Base-by-base conservation (phyloP, 2,797 vertebrate species). In the Labroides dimidiatus region DNA sequence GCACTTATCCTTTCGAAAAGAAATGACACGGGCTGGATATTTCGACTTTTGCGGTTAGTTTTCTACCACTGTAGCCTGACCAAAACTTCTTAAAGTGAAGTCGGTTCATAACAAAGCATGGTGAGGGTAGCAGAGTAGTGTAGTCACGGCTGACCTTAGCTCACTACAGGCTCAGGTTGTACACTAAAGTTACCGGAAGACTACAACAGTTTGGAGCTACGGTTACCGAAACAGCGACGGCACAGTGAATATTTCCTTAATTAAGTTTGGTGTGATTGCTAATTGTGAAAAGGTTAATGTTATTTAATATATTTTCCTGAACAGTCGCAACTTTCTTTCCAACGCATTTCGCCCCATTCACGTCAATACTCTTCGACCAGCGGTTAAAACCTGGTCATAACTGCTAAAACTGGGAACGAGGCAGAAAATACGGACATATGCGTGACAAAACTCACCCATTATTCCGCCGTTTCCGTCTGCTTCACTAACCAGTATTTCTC, bases 391-490 rank as follows among this genome's bases (percentile, higher is more conserved):
- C 41, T 1, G 2, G 49, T n/a, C n/a, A 55, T 33, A 33, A 33
- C 30, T 33, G 30, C 4, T 33, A 6, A 33, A 33, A 6, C n/a
- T 33, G 30, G 4, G 8, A 33, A 33, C 10, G 9, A 39, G 8
- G 12, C 54, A 20, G 4, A 30, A 1, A 24, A 13, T 5, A 11
- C 1, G 0, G 23, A 33, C 8, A 5, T 9, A 4, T 33, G 15
- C 0, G 17, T 0, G 13, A 23, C 3, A 19, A 53, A 53, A 89
- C 93, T 92, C 82, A 94, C 93, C 93, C 93, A 94, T 94, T 66
- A 85, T 86, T 66, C 77, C 89, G 87, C 90, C 92, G 93, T 87
- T 93, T 87, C 77, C 67, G 70, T 85, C 80, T 77, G 87, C 91
- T 72, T 93, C 94, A 87, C 89, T 80, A 75, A 80, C 80, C 81